Percentiles rank a stretch among this genome's conserved stretches.
phyloP scores from a whole-genome alignment of 2,888 invertebrate species.

The Scotopteryx bipunctaria region DNA sequence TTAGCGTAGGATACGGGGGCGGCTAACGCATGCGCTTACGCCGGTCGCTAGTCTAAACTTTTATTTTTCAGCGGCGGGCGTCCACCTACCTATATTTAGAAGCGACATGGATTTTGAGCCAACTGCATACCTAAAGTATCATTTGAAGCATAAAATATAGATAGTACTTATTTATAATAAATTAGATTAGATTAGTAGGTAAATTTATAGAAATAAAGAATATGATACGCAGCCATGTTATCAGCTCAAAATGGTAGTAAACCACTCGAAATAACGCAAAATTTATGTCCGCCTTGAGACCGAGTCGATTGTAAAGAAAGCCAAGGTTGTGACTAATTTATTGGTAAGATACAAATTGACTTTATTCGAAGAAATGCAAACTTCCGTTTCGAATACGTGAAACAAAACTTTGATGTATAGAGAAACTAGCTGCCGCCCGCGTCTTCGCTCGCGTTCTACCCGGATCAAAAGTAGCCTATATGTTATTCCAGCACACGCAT shows the following conservation, averaged over 20 bases:
- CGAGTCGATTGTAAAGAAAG: constrained; percentile 47
- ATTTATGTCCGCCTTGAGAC: constrained; percentile 49
- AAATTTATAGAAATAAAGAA: too few species aligned
- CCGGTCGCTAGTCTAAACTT: constrained; percentile 48
- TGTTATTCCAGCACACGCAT: too few species aligned
- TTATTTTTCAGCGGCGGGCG: constrained; percentile 50
- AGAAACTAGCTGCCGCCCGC: too few species aligned
- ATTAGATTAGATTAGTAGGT: too few species aligned
- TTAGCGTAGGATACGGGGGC: constrained; percentile 63
- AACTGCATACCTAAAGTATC: constrained; percentile 28
- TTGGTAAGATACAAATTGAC: not conserved
- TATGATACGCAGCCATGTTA: not conserved
- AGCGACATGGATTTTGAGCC: constrained; percentile 38
- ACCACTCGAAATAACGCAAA: constrained; percentile 46
- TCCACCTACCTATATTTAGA: constrained; percentile 61
- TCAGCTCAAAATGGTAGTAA: not conserved
- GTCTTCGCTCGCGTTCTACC: too few species aligned
- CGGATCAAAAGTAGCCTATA: too few species aligned
- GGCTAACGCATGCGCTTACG: constrained; percentile 57
- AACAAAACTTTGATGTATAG: too few species aligned
- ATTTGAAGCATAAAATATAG: not conserved
- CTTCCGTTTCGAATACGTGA: too few species aligned
- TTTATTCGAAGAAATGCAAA: not conserved
- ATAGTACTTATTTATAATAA: too few species aligned
- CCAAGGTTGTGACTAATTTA: constrained; percentile 52